A percentile compares a stretch with the other conserved stretches of the same genome.
Conservation (phyloP, 1,140 invertebrate genomes). For the Bilobella aurantiaca region DNA sequence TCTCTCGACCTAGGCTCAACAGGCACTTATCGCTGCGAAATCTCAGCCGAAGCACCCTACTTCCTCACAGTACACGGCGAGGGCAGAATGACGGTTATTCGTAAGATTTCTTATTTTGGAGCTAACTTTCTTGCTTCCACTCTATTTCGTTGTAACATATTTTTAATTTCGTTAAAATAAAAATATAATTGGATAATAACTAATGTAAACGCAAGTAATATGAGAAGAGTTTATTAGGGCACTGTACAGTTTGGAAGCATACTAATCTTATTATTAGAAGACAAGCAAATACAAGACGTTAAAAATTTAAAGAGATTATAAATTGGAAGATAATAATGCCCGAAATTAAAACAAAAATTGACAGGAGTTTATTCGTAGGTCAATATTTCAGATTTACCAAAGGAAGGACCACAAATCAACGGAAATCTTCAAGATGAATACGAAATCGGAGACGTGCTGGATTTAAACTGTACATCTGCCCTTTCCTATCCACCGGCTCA, state of each 20-base stretch:
- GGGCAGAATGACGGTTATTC: conserved; percentile 58
- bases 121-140: too few species aligned
- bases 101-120: conserved; percentile 48
- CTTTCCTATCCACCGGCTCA: conserved; percentile 64
- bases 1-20: conserved; percentile 14
- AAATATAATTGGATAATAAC: too few species aligned
- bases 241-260: too few species aligned
- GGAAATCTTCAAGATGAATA: conserved; percentile 61
- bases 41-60: conserved; percentile 61
- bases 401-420: conserved; percentile 59
- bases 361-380: conserved; percentile 13
- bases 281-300: not conserved
- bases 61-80: conserved; percentile 57
- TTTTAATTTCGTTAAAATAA: too few species aligned
- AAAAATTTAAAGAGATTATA: not conserved
- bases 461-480: conserved; percentile 71
- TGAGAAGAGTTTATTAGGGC: too few species aligned
- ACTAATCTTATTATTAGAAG: too few species aligned
- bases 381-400: conserved; percentile 53
- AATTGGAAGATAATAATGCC: too few species aligned
- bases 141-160: too few species aligned
- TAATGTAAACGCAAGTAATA: too few species aligned
- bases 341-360: too few species aligned
- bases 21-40: conserved; percentile 50
- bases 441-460: conserved; percentile 64